phyloP scores from a whole-genome alignment of 2,113 vertebrate species.

The Balaeniceps rex region DNA sequence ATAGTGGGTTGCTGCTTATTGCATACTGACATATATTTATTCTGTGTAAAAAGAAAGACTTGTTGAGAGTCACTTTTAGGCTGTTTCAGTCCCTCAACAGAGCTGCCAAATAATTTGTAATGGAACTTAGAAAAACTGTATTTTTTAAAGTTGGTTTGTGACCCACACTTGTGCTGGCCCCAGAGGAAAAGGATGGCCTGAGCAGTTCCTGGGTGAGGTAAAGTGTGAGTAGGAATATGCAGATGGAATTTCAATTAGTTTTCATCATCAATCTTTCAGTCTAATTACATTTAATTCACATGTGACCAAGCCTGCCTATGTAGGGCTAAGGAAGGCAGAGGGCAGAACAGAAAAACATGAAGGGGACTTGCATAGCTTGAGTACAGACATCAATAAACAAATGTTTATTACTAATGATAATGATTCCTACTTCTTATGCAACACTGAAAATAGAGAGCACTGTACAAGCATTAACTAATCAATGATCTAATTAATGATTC shows the following conservation, averaged over 20 bases:
- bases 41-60: background rate
- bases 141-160: background rate
- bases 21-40: background rate
- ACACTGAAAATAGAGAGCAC: background rate
- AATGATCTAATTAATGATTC: background rate
- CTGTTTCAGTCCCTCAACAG: background rate
- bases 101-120: background rate
- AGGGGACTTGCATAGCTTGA: background rate
- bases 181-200: background rate
- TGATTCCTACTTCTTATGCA: background rate
- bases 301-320: accelerated
- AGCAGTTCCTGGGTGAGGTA: background rate
- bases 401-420: background rate
- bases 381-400: background rate
- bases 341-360: background rate
- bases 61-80: background rate
- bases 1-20: background rate
- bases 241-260: background rate
- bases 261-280: background rate
- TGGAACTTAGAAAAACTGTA: background rate
- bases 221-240: background rate
- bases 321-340: background rate
- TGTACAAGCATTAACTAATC: background rate
- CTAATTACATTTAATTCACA: background rate
- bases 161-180: background rate